These are phyloP conservation scores for Typhlichthys subterraneus DNA, from an alignment of 2,797 vertebrate species.

Conservation along the genomic window DNA sequence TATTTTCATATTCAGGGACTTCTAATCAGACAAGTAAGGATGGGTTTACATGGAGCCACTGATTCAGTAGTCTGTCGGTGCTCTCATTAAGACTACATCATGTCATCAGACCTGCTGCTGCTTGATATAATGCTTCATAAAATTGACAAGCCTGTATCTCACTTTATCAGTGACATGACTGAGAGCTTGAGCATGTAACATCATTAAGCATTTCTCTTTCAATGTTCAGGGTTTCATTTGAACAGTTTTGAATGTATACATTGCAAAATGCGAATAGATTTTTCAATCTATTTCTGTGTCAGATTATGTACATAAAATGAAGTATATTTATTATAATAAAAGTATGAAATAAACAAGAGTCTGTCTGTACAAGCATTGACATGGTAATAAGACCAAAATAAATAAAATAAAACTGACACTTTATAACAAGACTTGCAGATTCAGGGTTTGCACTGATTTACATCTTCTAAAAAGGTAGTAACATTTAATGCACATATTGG, in stretches of 20 bases:
- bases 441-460: background rate
- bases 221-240: constrained; percentile 57
- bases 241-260: constrained; percentile 66
- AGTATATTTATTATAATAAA: constrained; percentile 83
- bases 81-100: constrained; percentile 5
- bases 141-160: constrained; percentile 27
- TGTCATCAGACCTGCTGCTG: constrained; percentile 22
- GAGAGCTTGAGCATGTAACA: background rate
- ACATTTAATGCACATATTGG: too few species aligned
- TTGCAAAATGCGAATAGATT: constrained; percentile 58
- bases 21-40: constrained; percentile 13
- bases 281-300: constrained; percentile 67
- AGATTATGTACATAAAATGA: constrained; percentile 77
- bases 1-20: constrained; percentile 8
- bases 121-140: constrained; percentile 21
- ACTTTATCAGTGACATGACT: constrained; percentile 23
- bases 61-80: constrained; percentile 14
- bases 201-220: constrained; percentile 50
- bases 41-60: constrained; percentile 15
- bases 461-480: too few species aligned
- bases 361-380: constrained; percentile 16
- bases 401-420: background rate
- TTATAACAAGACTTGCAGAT: background rate
- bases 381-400: background rate
- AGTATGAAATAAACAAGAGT: constrained; percentile 36